A percentile compares a stretch with the other conserved stretches of the same genome.
phyloP scores from a whole-genome alignment of 2,113 vertebrate species.

The Myocastor coypus region DNA sequence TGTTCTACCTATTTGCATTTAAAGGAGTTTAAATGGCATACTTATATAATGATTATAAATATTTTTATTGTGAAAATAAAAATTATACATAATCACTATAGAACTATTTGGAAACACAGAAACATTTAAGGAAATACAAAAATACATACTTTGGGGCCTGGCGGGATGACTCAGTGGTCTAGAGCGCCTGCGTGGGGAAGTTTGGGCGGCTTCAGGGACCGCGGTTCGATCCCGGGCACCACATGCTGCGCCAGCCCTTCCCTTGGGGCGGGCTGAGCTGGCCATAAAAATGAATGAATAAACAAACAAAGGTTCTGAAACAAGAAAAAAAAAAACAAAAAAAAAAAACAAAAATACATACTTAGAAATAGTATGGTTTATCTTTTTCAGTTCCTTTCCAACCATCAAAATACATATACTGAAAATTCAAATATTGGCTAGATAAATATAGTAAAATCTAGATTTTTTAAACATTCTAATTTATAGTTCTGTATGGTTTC shows the following conservation, averaged over 20 bases:
- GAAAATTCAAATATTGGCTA: background rate
- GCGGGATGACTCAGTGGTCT: no score
- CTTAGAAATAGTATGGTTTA: background rate
- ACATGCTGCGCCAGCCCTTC: no score
- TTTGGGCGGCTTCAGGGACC: no score
- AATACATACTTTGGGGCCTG: no score
- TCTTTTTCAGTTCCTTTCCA: slow-evolving; percentile 14
- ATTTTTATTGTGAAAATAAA: slow-evolving; percentile 64
- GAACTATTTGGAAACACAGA: slow-evolving; percentile 10
- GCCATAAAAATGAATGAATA: no score
- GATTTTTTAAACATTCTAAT: background rate
- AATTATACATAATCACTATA: background rate
- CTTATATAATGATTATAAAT: slow-evolving; percentile 56
- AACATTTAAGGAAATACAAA: slow-evolving; percentile 45
- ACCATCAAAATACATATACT: background rate
- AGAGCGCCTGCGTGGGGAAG: no score
- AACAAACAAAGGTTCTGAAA: no score
- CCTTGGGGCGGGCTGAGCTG: no score
- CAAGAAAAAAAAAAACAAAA: no score
- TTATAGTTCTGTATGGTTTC: background rate
- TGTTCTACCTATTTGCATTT: slow-evolving; percentile 65
- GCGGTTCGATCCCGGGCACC: no score
- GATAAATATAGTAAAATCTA: background rate
- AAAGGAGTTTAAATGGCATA: slow-evolving; percentile 56
- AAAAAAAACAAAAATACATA: no score